Evolutionary conservation across 2,888 invertebrate species (phyloP).

Genomic region (Ormia ochracea): DNA sequence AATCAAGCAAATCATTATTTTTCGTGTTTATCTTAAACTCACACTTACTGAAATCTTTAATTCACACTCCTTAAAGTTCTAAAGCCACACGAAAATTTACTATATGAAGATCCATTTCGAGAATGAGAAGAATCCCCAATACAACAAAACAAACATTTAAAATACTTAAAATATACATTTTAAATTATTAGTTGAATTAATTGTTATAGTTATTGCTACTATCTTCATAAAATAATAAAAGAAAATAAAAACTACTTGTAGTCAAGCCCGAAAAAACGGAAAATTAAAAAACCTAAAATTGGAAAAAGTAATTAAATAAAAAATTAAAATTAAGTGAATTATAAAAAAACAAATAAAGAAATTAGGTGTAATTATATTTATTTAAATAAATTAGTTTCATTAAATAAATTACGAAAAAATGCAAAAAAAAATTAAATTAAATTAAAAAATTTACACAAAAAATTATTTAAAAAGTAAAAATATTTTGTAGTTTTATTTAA

Average conservation of each 20-base stretch:
- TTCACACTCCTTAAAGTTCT: neutral
- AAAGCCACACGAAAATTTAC: conserved; percentile 28
- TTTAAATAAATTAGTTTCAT: conserved; percentile 66
- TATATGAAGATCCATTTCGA: conserved; percentile 47
- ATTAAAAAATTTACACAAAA: conserved; percentile 56
- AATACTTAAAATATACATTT: conserved; percentile 41
- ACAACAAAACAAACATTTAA: conserved; percentile 34
- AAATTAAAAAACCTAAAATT: conserved; percentile 11
- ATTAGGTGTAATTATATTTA: conserved; percentile 65
- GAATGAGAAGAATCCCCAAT: conserved; percentile 39
- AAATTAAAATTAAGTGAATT: conserved; percentile 49
- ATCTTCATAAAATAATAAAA: conserved; percentile 42
- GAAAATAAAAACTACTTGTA: conserved; percentile 31
- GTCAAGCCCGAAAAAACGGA: conserved; percentile 40
- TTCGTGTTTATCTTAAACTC: neutral
- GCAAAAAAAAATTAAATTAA: conserved; percentile 38
- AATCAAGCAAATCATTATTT: too few relatives aligned
- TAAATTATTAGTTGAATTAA: conserved; percentile 57
- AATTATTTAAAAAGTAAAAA: conserved; percentile 23
- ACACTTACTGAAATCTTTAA: neutral
- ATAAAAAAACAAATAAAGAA: conserved; percentile 49
- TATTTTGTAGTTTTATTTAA: neutral
- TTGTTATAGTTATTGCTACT: conserved; percentile 57
- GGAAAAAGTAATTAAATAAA: conserved; percentile 12
- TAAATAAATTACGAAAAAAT: conserved; percentile 63